These are phyloP conservation scores for Solenopsis fugax DNA, from an alignment of 1,140 invertebrate genomes.

Conservation along the genomic window DNA sequence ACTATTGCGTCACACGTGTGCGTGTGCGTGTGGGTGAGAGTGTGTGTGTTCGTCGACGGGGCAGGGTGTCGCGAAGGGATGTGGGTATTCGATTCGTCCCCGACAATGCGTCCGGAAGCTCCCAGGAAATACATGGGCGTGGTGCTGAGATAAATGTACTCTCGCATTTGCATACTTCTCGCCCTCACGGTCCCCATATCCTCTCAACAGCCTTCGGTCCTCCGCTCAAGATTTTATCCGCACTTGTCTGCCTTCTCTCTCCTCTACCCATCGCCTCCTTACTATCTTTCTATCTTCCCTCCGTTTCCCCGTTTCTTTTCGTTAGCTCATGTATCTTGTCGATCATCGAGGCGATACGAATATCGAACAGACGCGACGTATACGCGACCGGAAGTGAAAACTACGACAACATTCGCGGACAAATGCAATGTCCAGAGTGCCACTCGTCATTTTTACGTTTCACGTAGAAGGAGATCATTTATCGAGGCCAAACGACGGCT, in stretches of 20 bases:
- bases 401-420: neutral
- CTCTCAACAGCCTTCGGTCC: conserved; percentile 13
- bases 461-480: neutral
- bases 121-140: conserved; percentile 84
- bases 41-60: conserved; percentile 49
- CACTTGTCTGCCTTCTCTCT: conserved; percentile 19
- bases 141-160: conserved; percentile 84
- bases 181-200: conserved; percentile 67
- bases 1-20: neutral
- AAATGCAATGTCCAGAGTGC: conserved; percentile 3
- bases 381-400: neutral
- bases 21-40: conserved; percentile 42
- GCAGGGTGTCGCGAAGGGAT: conserved; percentile 36
- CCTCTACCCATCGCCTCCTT: neutral
- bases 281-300: neutral
- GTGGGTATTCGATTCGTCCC: conserved; percentile 80
- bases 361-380: neutral
- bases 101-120: conserved; percentile 84
- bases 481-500: neutral
- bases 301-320: neutral
- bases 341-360: neutral
- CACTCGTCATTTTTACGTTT: conserved; percentile 23
- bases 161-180: conserved; percentile 84
- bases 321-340: neutral
- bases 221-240: conserved; percentile 33